Percentiles rank a stretch among this genome's conserved stretches.
These are phyloP conservation scores for Cephonodes hylas DNA, from an alignment of 2,888 invertebrate species.

Conservation along the genomic window DNA sequence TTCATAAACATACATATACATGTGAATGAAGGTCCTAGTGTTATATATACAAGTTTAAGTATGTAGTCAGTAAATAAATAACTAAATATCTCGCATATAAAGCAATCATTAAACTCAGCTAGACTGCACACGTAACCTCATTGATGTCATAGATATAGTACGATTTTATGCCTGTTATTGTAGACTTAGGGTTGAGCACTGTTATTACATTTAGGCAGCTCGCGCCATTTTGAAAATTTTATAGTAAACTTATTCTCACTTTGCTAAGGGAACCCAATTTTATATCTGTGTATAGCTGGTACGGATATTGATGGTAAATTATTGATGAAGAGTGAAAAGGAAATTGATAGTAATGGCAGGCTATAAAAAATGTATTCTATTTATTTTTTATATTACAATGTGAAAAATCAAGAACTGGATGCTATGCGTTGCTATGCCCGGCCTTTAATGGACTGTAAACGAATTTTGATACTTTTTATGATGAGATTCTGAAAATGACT, in stretches of 20 bases:
- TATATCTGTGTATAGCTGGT: too few relatives aligned
- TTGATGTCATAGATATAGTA: background rate
- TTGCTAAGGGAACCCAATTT: background rate
- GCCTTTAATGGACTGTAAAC: background rate
- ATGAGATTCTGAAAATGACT: background rate
- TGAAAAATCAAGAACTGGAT: too few relatives aligned
- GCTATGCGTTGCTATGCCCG: background rate
- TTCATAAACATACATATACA: too few relatives aligned
- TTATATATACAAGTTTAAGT: background rate
- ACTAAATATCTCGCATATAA: background rate
- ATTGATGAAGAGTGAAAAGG: background rate
- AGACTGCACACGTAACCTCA: background rate
- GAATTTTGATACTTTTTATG: background rate
- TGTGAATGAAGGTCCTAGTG: background rate
- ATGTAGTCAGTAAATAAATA: background rate
- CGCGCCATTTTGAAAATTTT: background rate
- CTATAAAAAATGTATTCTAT: too few relatives aligned
- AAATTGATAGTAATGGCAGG: background rate
- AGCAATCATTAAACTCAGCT: background rate
- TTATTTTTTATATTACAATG: too few relatives aligned
- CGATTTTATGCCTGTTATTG: background rate
- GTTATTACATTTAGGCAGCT: background rate
- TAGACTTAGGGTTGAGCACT: background rate
- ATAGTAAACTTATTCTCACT: background rate
- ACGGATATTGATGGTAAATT: too few relatives aligned